phyloP scores from a whole-genome alignment of 2,113 vertebrate genomes.

The Ciconia stormi region DNA sequence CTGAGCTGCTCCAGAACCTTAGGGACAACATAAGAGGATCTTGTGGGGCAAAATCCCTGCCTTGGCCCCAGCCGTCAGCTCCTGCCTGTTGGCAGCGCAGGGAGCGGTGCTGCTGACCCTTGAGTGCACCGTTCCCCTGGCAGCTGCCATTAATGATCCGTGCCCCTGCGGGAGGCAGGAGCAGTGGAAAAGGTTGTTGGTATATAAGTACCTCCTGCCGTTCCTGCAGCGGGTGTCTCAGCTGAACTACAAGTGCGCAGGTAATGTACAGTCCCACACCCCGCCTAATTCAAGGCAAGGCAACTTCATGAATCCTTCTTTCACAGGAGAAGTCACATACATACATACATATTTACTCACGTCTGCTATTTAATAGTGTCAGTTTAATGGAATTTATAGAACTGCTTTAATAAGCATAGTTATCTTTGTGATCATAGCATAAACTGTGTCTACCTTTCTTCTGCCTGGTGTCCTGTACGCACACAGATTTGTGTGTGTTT shows the following conservation, averaged over 20 bases:
- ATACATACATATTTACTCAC: rapidly evolving
- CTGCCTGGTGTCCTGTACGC: neutral
- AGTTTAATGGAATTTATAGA: neutral
- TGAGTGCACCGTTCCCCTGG: neutral
- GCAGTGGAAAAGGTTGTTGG: neutral
- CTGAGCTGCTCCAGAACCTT: neutral
- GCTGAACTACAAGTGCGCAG: neutral
- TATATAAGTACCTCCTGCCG: neutral
- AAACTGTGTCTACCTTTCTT: neutral
- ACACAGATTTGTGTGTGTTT: neutral
- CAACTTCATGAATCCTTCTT: neutral
- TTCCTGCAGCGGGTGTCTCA: rapidly evolving
- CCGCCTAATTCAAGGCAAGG: neutral
- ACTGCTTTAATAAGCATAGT: neutral
- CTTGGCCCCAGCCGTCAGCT: neutral
- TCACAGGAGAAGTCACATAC: neutral
- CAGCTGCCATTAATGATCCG: neutral
- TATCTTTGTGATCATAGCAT: neutral
- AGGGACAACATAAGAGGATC: neutral
- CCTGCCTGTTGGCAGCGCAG: neutral
- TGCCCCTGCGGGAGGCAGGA: neutral
- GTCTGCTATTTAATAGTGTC: neutral
- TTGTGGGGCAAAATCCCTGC: neutral
- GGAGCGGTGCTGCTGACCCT: neutral
- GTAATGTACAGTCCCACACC: neutral